phyloP scores from a whole-genome alignment of 2,888 invertebrate genomes.

The Sericinus montela region DNA sequence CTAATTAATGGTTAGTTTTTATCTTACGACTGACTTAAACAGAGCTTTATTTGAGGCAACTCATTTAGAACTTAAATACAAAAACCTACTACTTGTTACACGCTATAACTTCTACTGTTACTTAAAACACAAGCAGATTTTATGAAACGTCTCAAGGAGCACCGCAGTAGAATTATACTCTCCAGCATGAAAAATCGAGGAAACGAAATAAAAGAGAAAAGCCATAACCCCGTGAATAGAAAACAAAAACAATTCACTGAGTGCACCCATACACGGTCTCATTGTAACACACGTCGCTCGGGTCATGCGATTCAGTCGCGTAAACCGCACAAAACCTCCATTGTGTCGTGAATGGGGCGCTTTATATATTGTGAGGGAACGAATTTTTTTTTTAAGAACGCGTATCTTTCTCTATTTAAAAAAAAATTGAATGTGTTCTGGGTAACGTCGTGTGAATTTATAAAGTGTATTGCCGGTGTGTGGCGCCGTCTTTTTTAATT shows the following conservation, averaged over 20 bases:
- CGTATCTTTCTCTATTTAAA: slow-evolving; percentile 52
- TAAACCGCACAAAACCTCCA: slow-evolving; percentile 60
- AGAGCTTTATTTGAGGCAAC: too few relatives aligned
- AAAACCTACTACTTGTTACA: background rate
- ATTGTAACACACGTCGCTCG: slow-evolving; percentile 56
- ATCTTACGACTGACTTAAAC: too few relatives aligned
- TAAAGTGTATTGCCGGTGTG: slow-evolving; percentile 63
- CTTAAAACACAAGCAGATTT: slow-evolving; percentile 20
- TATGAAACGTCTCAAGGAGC: slow-evolving; percentile 38
- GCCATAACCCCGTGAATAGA: slow-evolving; percentile 34
- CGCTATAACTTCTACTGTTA: slow-evolving; percentile 17
- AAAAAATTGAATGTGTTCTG: slow-evolving; percentile 52
- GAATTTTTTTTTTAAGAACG: slow-evolving; percentile 68
- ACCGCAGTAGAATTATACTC: slow-evolving; percentile 36
- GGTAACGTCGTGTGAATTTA: slow-evolving; percentile 56
- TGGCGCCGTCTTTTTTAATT: slow-evolving; percentile 57
- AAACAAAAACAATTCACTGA: slow-evolving; percentile 73
- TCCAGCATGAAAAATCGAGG: slow-evolving; percentile 41
- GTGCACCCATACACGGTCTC: slow-evolving; percentile 56
- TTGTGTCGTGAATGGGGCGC: slow-evolving; percentile 70
- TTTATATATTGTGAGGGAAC: slow-evolving; percentile 65
- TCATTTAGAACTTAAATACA: too few relatives aligned
- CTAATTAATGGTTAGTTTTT: too few relatives aligned
- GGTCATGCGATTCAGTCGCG: slow-evolving; percentile 48
- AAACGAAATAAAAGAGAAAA: slow-evolving; percentile 41